Percentiles rank a stretch among this genome's conserved stretches.
Evolutionary conservation across 2,113 vertebrate species (phyloP).

Genomic region (Paraplagusia blochii): DNA sequence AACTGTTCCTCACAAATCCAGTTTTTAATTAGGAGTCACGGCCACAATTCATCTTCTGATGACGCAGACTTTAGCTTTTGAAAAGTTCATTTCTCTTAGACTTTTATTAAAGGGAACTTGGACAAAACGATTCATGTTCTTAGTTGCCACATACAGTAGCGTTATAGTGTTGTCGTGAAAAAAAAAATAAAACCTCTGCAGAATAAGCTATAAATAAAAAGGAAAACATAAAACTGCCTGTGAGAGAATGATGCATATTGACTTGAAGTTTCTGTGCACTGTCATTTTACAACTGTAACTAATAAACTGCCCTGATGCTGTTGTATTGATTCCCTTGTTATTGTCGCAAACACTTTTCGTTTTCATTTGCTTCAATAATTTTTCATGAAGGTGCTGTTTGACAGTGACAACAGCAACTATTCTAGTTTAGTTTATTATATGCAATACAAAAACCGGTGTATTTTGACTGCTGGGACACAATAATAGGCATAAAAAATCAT

Average conservation of each 20-base stretch:
- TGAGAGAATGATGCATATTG: slow-evolving; percentile 56
- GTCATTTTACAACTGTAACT: slow-evolving; percentile 58
- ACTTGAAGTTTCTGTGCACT: slow-evolving; percentile 50
- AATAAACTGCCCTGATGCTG: slow-evolving; percentile 63
- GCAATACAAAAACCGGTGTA: too few relatives aligned
- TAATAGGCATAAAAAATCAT: too few relatives aligned
- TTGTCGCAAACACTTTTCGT: neutral
- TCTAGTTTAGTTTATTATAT: neutral
- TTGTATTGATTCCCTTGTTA: slow-evolving; percentile 23
- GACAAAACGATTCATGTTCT: slow-evolving; percentile 18
- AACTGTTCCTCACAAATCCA: slow-evolving; percentile 1
- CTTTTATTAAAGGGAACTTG: neutral
- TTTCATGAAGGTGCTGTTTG: too few relatives aligned
- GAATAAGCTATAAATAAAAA: slow-evolving; percentile 29
- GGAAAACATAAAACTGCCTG: slow-evolving; percentile 55
- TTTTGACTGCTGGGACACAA: too few relatives aligned
- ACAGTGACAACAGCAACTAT: neutral
- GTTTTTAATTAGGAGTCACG: slow-evolving; percentile 13
- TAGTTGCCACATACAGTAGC: slow-evolving; percentile 46
- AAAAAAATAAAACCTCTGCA: slow-evolving; percentile 21
- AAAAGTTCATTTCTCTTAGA: neutral
- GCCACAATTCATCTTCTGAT: slow-evolving; percentile 16
- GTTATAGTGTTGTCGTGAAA: slow-evolving; percentile 39
- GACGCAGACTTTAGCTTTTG: slow-evolving; percentile 28
- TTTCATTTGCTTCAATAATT: neutral